Evolutionary conservation across 2,113 vertebrate species (phyloP).

Genomic region (Microcebus tavaratra): DNA sequence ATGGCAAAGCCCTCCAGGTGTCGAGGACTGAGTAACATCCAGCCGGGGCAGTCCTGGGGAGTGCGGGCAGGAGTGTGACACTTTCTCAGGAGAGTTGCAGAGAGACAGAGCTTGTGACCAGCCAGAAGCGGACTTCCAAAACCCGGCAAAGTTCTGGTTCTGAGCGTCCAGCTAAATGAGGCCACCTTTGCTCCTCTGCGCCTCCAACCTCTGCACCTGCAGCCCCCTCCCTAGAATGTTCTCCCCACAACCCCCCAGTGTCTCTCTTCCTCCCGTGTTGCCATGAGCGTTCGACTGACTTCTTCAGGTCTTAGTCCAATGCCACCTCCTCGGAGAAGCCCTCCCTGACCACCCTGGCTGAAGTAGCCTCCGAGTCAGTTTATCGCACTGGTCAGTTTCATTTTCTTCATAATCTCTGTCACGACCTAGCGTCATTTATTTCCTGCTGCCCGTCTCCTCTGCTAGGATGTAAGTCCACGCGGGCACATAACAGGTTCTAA

Average conservation of each 20-base stretch:
- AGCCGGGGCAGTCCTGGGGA: background rate
- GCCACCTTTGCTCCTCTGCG: background rate
- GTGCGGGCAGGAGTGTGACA: too few relatives aligned
- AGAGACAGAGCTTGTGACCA: background rate
- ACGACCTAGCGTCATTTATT: background rate
- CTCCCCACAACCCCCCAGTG: background rate
- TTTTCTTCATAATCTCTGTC: background rate
- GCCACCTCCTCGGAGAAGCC: slow-evolving; percentile 5
- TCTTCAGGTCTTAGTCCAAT: background rate
- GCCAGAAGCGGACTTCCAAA: background rate
- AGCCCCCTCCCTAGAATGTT: background rate
- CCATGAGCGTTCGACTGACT: background rate
- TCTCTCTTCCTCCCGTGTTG: background rate
- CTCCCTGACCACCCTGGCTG: background rate
- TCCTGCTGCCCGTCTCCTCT: background rate
- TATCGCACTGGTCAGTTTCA: background rate
- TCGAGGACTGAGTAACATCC: background rate
- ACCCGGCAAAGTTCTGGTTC: background rate
- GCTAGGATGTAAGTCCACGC: background rate
- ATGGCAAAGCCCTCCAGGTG: background rate
- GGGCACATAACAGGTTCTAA: background rate
- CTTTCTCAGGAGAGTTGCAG: background rate
- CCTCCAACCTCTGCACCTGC: background rate
- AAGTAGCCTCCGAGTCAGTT: background rate
- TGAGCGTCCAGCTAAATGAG: background rate